These are phyloP conservation scores for Philereme vetulata DNA, from an alignment of 2,888 invertebrate species.

Conservation along the genomic window DNA sequence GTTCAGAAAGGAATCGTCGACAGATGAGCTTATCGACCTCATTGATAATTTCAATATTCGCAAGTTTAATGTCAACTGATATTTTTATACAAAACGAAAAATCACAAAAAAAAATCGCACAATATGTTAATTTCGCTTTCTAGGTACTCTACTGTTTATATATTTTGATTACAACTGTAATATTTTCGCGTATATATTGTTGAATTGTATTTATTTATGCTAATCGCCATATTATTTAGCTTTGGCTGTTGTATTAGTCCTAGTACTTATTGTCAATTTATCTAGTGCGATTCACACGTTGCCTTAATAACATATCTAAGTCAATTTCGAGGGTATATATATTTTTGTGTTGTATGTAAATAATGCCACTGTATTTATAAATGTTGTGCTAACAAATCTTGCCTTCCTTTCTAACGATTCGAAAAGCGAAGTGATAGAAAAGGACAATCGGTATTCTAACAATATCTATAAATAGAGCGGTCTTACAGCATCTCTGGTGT, in stretches of 20 bases:
- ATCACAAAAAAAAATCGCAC: conserved; percentile 78
- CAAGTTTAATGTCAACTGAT: conserved; percentile 64
- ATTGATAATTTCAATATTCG: conserved; percentile 60
- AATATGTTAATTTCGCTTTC: conserved; percentile 74
- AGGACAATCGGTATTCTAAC: conserved; percentile 46
- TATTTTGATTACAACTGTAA: conserved; percentile 73
- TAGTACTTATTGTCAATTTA: conserved; percentile 71
- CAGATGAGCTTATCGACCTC: conserved; percentile 63
- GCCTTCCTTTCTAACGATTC: conserved; percentile 49
- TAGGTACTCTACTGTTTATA: conserved; percentile 69
- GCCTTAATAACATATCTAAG: conserved; percentile 84
- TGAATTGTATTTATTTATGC: conserved; percentile 56
- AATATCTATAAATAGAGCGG: conserved; percentile 53
- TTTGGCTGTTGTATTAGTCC: conserved; percentile 81
- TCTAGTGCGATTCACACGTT: conserved; percentile 83
- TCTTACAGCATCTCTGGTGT: conserved; percentile 52
- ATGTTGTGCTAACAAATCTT: conserved; percentile 50
- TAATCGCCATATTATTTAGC: conserved; percentile 77
- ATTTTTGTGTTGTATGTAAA: conserved; percentile 64
- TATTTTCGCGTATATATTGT: conserved; percentile 52
- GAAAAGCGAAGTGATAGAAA: conserved; percentile 41
- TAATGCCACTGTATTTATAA: conserved; percentile 52
- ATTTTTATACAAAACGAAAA: conserved; percentile 73
- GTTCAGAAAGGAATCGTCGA: conserved; percentile 58
- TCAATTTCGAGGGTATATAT: conserved; percentile 76